These are phyloP conservation scores for Toxotes lorentzi DNA, from an alignment of 2,797 vertebrate species.

Conservation along the genomic window DNA sequence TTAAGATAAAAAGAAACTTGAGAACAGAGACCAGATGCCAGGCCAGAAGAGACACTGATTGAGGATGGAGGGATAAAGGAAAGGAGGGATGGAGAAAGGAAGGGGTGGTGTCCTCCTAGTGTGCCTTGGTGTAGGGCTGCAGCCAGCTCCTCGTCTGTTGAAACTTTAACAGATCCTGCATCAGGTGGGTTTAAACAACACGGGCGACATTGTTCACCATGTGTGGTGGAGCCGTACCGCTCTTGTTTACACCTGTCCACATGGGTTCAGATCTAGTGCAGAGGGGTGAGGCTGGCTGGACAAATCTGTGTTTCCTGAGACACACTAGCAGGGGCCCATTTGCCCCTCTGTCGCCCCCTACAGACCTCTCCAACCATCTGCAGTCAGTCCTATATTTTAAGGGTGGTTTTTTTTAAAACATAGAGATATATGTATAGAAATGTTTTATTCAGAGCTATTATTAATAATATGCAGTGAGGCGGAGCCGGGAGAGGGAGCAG, in stretches of 20 bases:
- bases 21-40: conserved; percentile 86
- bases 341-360: conserved; percentile 36
- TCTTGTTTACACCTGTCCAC: conserved; percentile 45
- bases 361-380: conserved; percentile 78
- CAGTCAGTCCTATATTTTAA: conserved; percentile 86
- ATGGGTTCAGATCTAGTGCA: conserved; percentile 6
- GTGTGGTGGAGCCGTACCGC: conserved; percentile 32
- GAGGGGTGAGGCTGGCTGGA: neutral
- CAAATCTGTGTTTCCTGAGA: conserved; percentile 17
- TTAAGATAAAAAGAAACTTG: conserved; percentile 65
- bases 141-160: conserved; percentile 33
- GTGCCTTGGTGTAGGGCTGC: conserved; percentile 42
- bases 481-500: conserved; percentile 75
- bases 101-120: conserved; percentile 46
- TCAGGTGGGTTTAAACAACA: conserved; percentile 45
- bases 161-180: conserved; percentile 17
- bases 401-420: conserved; percentile 83
- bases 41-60: conserved; percentile 90
- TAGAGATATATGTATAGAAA: conserved; percentile 90
- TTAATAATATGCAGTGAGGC: conserved; percentile 87
- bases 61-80: conserved; percentile 79
- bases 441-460: conserved; percentile 91
- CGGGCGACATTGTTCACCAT: neutral
- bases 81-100: conserved; percentile 53
- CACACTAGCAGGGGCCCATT: conserved; percentile 44